Evolutionary conservation across 2,797 vertebrate genomes (phyloP).

Genomic region (Denticeps clupeoides): DNA sequence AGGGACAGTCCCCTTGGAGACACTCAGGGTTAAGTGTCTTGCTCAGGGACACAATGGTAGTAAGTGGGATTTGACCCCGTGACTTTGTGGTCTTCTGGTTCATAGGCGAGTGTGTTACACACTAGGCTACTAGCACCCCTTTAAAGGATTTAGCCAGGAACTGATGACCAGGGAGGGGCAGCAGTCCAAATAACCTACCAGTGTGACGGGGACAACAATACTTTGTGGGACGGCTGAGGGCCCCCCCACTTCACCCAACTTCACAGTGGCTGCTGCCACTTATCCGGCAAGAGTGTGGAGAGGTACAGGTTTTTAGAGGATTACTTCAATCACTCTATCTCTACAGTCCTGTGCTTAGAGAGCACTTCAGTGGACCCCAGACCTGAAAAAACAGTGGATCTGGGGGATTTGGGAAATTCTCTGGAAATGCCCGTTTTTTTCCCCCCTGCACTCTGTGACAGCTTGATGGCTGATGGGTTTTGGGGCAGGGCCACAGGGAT

Average conservation of each 20-base stretch:
- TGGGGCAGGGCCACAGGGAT: background rate
- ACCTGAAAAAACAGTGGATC: conserved; percentile 2
- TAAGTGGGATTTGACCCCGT: too few relatives aligned
- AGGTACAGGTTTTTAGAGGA: conserved; percentile 47
- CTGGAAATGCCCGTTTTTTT: conserved; percentile 19
- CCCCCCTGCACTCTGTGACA: background rate
- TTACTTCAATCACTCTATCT: conserved; percentile 33
- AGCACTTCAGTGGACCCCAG: background rate
- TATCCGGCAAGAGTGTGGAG: conserved; percentile 44
- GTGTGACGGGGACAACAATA: conserved; percentile 33
- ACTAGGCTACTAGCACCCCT: too few relatives aligned
- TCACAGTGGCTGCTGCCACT: conserved; percentile 40
- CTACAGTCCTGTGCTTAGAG: background rate
- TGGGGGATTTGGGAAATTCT: conserved; percentile 10
- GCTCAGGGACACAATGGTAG: too few relatives aligned
- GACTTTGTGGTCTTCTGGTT: too few relatives aligned
- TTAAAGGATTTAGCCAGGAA: conserved; percentile 4
- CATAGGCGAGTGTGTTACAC: too few relatives aligned
- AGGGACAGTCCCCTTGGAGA: too few relatives aligned
- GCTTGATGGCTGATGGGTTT: background rate
- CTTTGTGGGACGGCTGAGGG: conserved; percentile 33
- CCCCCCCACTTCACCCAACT: conserved; percentile 36
- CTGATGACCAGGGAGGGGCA: conserved; percentile 18
- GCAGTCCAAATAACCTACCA: conserved; percentile 33
- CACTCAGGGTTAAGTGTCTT: too few relatives aligned